phyloP scores from a whole-genome alignment of 2,797 vertebrate species.

The Etheostoma perlongum region DNA sequence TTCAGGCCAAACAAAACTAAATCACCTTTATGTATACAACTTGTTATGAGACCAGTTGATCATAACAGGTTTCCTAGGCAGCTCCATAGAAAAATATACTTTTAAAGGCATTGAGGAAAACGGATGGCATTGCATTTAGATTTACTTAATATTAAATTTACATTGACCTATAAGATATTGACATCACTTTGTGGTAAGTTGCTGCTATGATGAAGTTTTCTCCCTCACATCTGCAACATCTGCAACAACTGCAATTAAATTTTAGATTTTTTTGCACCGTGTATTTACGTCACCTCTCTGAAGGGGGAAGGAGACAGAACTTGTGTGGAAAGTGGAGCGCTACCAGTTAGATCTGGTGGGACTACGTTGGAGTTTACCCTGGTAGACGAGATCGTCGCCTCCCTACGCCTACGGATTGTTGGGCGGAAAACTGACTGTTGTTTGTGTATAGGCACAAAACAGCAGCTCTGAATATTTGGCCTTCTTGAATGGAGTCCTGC shows the following conservation, averaged over 20 bases:
- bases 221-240: not conserved
- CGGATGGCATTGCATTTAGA: not conserved
- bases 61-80: not conserved
- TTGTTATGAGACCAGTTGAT: not conserved
- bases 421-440: too few relatives aligned
- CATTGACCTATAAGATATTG: not conserved
- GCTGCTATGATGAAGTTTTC: not conserved
- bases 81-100: not conserved
- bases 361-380: too few relatives aligned
- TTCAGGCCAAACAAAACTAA: conserved; percentile 21
- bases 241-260: not conserved
- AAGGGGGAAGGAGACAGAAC: too few relatives aligned
- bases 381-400: too few relatives aligned
- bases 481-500: too few relatives aligned
- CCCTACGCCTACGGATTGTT: too few relatives aligned
- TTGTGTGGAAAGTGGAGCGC: too few relatives aligned
- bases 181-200: not conserved
- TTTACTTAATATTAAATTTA: not conserved
- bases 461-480: too few relatives aligned
- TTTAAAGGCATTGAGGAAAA: not conserved
- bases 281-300: not conserved
- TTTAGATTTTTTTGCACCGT: not conserved
- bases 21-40: not conserved
- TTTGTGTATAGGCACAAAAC: too few relatives aligned
- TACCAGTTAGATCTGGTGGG: too few relatives aligned